Conservation (phyloP, 2,797 vertebrate genomes). For the Acipenser ruthenus region DNA sequence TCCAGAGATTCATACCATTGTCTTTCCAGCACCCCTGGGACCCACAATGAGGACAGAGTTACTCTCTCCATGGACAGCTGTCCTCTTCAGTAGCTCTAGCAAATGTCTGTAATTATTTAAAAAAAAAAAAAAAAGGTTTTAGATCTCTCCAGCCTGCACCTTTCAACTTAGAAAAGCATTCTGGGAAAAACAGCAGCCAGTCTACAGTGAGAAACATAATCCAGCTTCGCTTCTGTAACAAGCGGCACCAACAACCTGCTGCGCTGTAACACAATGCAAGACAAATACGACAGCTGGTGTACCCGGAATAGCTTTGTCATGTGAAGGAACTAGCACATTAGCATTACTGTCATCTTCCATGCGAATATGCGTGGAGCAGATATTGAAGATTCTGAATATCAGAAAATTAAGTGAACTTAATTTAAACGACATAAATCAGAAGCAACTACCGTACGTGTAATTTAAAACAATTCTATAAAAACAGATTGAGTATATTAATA, state of each 20-base stretch:
- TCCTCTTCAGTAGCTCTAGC: constrained; percentile 80
- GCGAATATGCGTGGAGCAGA: too few species aligned
- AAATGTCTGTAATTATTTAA: constrained; percentile 61
- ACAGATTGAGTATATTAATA: too few species aligned
- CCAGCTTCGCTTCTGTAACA: not conserved
- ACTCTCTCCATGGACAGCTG: constrained; percentile 83
- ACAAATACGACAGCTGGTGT: too few species aligned
- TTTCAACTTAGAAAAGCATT: constrained; percentile 18
- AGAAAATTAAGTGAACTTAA: too few species aligned
- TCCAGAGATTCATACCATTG: constrained; percentile 55
- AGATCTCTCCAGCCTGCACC: not conserved
- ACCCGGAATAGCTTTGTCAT: too few species aligned
- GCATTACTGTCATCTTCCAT: too few species aligned
- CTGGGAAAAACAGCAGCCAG: constrained; percentile 3
- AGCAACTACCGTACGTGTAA: too few species aligned
- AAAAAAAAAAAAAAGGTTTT: not conserved
- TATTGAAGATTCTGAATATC: too few species aligned
- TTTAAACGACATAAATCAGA: too few species aligned
- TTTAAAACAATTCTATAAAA: too few species aligned
- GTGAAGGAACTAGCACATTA: too few species aligned
- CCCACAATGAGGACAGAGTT: constrained; percentile 89
- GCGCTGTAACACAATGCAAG: not conserved
- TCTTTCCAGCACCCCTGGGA: constrained; percentile 85
- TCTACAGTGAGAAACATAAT: not conserved
- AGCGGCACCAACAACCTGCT: not conserved